A percentile compares a stretch with the other conserved stretches of the same genome.
phyloP scores from a whole-genome alignment of 2,888 invertebrate species.

The Gastracanthus pulcherrimus region DNA sequence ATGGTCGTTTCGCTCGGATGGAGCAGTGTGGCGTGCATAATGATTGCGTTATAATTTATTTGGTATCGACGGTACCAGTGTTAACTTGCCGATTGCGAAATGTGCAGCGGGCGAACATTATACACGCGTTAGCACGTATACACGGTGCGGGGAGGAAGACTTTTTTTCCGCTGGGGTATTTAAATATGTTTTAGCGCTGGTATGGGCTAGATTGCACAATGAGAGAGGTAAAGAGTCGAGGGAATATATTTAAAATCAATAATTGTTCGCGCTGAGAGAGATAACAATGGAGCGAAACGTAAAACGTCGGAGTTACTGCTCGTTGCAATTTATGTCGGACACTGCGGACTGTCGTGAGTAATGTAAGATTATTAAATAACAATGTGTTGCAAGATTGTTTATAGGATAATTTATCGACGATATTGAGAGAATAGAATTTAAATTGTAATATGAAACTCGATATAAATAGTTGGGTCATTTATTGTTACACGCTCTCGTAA shows the following conservation, averaged over 20 bases:
- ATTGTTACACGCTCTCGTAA: too few relatives aligned
- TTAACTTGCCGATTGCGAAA: background rate
- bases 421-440: too few relatives aligned
- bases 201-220: constrained; percentile 1
- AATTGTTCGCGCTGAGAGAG: constrained; percentile 18
- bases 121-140: too few relatives aligned
- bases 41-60: background rate
- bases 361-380: background rate
- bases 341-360: background rate
- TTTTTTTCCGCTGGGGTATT: background rate
- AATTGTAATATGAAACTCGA: too few relatives aligned
- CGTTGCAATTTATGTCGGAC: background rate
- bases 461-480: too few relatives aligned
- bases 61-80: background rate
- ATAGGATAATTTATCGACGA: too few relatives aligned
- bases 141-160: background rate
- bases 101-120: too few relatives aligned
- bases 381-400: background rate
- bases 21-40: too few relatives aligned
- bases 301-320: constrained; percentile 6
- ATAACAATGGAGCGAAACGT: constrained; percentile 23
- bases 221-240: background rate
- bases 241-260: too few relatives aligned
- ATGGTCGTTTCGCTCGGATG: too few relatives aligned
- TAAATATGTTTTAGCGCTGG: too few relatives aligned